Percentiles rank a stretch among this genome's conserved stretches.
Evolutionary conservation across 2,113 vertebrate species (phyloP).

Genomic region (Andinoacara biseriatus): DNA sequence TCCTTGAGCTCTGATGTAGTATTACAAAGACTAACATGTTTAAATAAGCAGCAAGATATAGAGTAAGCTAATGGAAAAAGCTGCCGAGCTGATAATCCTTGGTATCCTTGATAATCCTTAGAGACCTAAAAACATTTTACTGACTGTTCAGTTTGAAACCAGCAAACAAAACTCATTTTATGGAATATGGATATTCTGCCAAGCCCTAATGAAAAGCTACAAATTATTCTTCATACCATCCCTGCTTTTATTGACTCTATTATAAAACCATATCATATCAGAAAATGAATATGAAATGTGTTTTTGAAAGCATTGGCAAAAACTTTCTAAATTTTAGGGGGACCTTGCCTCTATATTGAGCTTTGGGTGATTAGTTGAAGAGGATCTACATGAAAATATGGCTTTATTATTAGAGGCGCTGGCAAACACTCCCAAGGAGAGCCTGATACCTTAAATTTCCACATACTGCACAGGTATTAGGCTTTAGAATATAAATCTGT

Average conservation of each 20-base stretch:
- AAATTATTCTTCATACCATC: neutral
- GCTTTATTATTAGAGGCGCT: slow-evolving; percentile 1
- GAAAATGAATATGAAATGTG: neutral
- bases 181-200: no score
- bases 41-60: slow-evolving; percentile 16
- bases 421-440: neutral
- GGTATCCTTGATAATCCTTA: neutral
- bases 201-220: neutral
- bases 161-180: neutral
- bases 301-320: neutral
- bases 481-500: slow-evolving; percentile 43
- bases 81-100: slow-evolving; percentile 2
- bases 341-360: neutral
- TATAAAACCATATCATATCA: neutral
- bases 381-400: neutral
- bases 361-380: slow-evolving; percentile 1
- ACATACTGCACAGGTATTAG: slow-evolving; percentile 26
- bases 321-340: neutral
- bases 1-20: slow-evolving; percentile 40
- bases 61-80: slow-evolving; percentile 11
- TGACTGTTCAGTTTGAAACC: neutral
- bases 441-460: neutral
- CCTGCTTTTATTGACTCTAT: neutral
- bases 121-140: slow-evolving; percentile 2
- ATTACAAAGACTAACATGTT: slow-evolving; percentile 43